These are phyloP conservation scores for Pseudolaguvia tuberculata DNA, from an alignment of 2,113 vertebrate species.

Conservation along the genomic window DNA sequence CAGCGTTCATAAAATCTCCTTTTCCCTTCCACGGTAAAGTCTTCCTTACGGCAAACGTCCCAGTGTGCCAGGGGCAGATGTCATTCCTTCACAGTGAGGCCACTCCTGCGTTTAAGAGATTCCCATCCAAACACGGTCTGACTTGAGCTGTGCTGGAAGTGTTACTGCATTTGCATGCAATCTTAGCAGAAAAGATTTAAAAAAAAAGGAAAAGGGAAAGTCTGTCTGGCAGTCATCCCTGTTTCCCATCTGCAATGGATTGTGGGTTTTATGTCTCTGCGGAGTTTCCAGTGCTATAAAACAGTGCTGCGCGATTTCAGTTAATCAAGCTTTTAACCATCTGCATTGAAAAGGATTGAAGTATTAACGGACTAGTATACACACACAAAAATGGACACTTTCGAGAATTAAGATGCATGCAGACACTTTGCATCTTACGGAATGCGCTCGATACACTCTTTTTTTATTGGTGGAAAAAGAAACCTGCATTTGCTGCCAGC, in stretches of 20 bases:
- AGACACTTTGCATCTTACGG: constrained; percentile 54
- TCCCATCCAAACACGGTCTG: constrained; percentile 56
- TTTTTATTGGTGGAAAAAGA: constrained; percentile 29
- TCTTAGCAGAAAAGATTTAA: constrained; percentile 49
- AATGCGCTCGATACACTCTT: constrained; percentile 16
- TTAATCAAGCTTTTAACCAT: constrained; percentile 73
- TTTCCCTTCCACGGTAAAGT: constrained; percentile 65
- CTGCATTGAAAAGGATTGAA: constrained; percentile 60
- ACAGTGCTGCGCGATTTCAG: constrained; percentile 66
- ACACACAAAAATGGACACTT: constrained; percentile 61
- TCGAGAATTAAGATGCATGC: constrained; percentile 56
- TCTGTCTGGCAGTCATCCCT: constrained; percentile 62
- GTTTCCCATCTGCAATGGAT: constrained; percentile 73
- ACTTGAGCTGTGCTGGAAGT: constrained; percentile 17
- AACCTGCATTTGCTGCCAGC: constrained; percentile 15
- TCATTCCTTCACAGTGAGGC: constrained; percentile 57
- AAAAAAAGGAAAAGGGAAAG: constrained; percentile 29
- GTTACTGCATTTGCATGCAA: constrained; percentile 59
- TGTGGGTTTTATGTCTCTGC: constrained; percentile 69
- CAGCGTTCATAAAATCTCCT: constrained; percentile 61
- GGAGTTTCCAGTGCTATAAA: constrained; percentile 70
- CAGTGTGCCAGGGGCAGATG: constrained; percentile 57
- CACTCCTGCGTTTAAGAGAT: constrained; percentile 25
- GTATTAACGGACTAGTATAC: constrained; percentile 59
- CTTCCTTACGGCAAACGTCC: constrained; percentile 52